phyloP scores from a whole-genome alignment of 2,888 invertebrate species.

The Schrankia costaestrigalis region DNA sequence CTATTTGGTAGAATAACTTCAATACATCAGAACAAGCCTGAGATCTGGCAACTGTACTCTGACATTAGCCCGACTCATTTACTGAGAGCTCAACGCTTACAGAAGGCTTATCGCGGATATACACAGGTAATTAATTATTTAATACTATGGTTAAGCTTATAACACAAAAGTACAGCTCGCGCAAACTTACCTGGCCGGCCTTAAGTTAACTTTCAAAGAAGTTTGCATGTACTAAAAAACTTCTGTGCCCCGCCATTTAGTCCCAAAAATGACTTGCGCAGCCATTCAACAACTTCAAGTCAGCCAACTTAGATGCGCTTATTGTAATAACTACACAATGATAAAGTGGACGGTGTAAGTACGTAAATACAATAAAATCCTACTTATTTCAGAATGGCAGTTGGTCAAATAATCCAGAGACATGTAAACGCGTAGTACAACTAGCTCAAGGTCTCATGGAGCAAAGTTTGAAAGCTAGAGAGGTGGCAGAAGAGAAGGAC shows the following conservation, averaged over 20 bases:
- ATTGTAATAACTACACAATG: no score
- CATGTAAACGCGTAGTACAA: constrained; percentile 82
- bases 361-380: no score
- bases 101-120: constrained; percentile 87
- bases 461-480: constrained; percentile 76
- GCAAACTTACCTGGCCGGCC: no score
- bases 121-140: constrained; percentile 74
- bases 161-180: no score
- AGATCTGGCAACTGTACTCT: constrained; percentile 92
- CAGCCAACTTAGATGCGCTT: no score
- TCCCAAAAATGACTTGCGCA: no score
- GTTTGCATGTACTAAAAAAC: no score
- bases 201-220: no score
- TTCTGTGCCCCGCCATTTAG: no score
- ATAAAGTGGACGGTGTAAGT: no score
- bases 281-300: no score
- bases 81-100: constrained; percentile 85
- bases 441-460: constrained; percentile 82
- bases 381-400: constrained; percentile 60
- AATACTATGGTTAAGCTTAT: neutral
- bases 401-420: constrained; percentile 81
- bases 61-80: constrained; percentile 82
- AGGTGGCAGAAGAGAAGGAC: constrained; percentile 68
- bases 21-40: constrained; percentile 84
- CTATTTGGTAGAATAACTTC: constrained; percentile 88